These are phyloP conservation scores for Helicoverpa assulta DNA, from an alignment of 2,888 invertebrate genomes.

Conservation along the genomic window DNA sequence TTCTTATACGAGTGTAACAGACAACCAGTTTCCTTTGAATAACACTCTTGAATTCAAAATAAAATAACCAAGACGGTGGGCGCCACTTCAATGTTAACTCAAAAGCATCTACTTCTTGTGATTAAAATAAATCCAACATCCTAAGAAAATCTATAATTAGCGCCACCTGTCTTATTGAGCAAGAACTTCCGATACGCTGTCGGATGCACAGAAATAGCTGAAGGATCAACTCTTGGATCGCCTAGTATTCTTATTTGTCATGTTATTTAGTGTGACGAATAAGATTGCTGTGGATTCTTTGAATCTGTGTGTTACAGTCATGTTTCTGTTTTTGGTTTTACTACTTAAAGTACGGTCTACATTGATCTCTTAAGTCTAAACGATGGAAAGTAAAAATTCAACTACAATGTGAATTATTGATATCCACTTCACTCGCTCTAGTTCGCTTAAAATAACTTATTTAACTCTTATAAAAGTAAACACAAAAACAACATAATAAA, in stretches of 20 bases:
- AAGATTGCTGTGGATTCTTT: neutral
- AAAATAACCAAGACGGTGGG: neutral
- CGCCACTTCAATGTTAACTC: constrained; percentile 17
- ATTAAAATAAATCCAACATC: constrained; percentile 49
- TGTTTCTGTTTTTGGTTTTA: too few relatives aligned
- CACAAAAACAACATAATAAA: too few relatives aligned
- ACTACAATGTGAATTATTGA: too few relatives aligned
- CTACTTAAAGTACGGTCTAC: too few relatives aligned
- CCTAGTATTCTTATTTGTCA: constrained; percentile 22
- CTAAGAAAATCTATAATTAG: constrained; percentile 41
- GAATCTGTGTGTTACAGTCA: neutral
- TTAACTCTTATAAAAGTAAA: too few relatives aligned
- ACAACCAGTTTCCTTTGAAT: neutral
- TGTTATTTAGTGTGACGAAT: constrained; percentile 12
- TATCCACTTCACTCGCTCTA: too few relatives aligned
- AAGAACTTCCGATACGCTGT: constrained; percentile 58
- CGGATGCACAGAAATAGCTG: constrained; percentile 48
- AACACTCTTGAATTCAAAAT: neutral
- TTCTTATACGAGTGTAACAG: neutral
- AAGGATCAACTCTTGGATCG: constrained; percentile 15
- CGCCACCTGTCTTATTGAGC: constrained; percentile 58
- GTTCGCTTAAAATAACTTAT: too few relatives aligned
- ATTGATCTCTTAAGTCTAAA: too few relatives aligned
- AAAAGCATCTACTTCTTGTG: constrained; percentile 27
- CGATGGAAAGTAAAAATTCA: too few relatives aligned